Evolutionary conservation across 2,797 vertebrate genomes (phyloP).

Genomic region (Centroberyx gerrardi): DNA sequence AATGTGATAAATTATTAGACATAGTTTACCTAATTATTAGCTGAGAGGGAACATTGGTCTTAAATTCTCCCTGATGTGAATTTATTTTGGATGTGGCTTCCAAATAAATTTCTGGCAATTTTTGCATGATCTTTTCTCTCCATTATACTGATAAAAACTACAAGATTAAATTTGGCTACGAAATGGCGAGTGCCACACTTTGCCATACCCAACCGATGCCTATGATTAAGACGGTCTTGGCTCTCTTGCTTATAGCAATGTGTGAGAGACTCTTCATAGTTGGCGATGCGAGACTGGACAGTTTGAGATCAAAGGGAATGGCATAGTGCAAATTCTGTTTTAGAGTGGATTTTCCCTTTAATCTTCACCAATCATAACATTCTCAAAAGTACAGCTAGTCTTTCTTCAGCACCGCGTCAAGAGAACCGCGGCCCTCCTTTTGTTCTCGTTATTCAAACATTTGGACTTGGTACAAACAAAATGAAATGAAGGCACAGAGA

Average conservation of each 20-base stretch:
- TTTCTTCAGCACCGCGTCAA: background rate
- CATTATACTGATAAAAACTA: too few relatives aligned
- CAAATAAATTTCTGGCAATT: too few relatives aligned
- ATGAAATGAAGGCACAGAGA: constrained; percentile 38
- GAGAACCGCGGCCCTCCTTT: constrained; percentile 41
- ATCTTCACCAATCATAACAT: constrained; percentile 37
- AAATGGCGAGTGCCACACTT: too few relatives aligned
- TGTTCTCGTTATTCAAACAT: constrained; percentile 60
- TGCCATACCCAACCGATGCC: too few relatives aligned
- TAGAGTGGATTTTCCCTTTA: constrained; percentile 22
- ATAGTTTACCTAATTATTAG: too few relatives aligned
- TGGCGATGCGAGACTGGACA: background rate
- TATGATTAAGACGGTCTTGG: too few relatives aligned
- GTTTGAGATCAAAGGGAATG: constrained; percentile 26
- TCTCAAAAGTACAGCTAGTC: constrained; percentile 11
- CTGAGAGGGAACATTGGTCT: too few relatives aligned
- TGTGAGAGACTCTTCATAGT: constrained; percentile 3
- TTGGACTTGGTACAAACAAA: constrained; percentile 43
- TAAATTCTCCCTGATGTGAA: too few relatives aligned
- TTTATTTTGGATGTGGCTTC: too few relatives aligned
- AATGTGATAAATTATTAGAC: too few relatives aligned
- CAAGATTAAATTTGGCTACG: background rate
- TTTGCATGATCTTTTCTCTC: too few relatives aligned
- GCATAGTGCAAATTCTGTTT: background rate
- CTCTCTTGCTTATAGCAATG: background rate